Base-by-base conservation (phyloP, 2,888 invertebrate genomes). In the Lasioglossum vierecki region DNA sequence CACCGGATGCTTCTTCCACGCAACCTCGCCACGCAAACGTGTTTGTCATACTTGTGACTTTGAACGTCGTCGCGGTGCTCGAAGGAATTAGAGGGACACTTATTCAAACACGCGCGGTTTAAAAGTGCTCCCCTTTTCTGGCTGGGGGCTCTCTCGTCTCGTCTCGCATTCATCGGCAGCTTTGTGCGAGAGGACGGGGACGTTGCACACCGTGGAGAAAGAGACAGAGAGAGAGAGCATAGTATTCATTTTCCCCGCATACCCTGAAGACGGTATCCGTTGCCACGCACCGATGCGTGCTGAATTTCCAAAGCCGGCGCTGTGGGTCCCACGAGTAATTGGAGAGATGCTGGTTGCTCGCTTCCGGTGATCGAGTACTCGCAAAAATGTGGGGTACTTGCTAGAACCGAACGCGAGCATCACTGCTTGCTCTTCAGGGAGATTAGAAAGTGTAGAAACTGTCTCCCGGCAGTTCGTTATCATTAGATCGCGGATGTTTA, bases 21-120 rank as follows among this genome's bases (percentile, higher is more conserved):
- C 83, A 80, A 83, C 68, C 68, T 39, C 83, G 75, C 60, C 44
- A 72, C 85, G 76, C 80, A 88, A 90, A 84, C 82, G 90, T 90
- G 89, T 90, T 90, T 89, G 90, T 90, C 89, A 90, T 90, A 88
- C 89, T 88, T 80, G 71, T 77, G 84, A 84, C 89, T 89, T 86
- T 84, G 76, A 81, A 72, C 82, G 80, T 88, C 83, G 89, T 88
- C 84, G 86, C 80, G 88, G 86, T 90, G 86, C 90, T 88, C 85
- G 71, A 84, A 88, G 82, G 90, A 90, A 90, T 90, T 90, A 89
- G 90, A 88, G 90, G 88, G 86, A 87, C 89, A 84, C 87, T 90
- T 89, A 90, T 88, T 90, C 90, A 90, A 90, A 90, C 90, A 88
- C 88, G 79, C 86, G 78, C 84, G 80, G 83, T 84, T 89, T 90